Evolutionary conservation across 2,113 vertebrate species (phyloP), one percentile per base, ranked within the genome.

Genomic region (Xenopus borealis): DNA sequence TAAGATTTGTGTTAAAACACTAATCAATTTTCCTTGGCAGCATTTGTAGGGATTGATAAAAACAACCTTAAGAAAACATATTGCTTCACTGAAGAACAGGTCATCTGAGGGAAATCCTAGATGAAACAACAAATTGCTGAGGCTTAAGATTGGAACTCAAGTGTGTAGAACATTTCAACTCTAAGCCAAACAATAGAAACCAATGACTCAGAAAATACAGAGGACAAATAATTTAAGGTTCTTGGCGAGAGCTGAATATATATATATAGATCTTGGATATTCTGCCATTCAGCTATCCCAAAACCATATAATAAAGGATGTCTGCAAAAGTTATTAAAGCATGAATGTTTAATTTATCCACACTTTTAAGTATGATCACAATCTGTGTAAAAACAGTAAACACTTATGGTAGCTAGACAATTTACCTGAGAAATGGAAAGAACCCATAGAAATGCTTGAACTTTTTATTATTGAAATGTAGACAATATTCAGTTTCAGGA

Each of bases 151-250:
- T 64, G 57, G 52, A 61, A 33, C 68, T 75, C 20, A 61, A 61
- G 67, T 50, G 47, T 62, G 64, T 81, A 80, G 64, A 12, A 12
- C 59, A 50, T 30, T 77, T 57, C 67, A 70, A 64, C 47, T 70
- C 46, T 70, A 77, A 76, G 69, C 59, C 72, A 67, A 78, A 61
- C 3, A 14, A 72, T 78, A 23, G 75, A 65, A 68, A 79, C 66
- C 3, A 76, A 65, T 50, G 57, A 12, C 59, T 78, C 80, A 79
- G 61, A 81, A 86, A 79, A 66, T 27, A 71, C 72, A 19, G 0
- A 66, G 80, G 79, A 61, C 1, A 11, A 76, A 46, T 6, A 80
- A 83, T 79, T 78, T 57, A 63, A 57, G 80, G 58, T 45, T 68
- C 59, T 65, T 81, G 81, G 57, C 27, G 45, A 27, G 1, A 71